These are phyloP conservation scores for Struthidea cinerea DNA, from an alignment of 2,113 vertebrate species.

Conservation along the genomic window DNA sequence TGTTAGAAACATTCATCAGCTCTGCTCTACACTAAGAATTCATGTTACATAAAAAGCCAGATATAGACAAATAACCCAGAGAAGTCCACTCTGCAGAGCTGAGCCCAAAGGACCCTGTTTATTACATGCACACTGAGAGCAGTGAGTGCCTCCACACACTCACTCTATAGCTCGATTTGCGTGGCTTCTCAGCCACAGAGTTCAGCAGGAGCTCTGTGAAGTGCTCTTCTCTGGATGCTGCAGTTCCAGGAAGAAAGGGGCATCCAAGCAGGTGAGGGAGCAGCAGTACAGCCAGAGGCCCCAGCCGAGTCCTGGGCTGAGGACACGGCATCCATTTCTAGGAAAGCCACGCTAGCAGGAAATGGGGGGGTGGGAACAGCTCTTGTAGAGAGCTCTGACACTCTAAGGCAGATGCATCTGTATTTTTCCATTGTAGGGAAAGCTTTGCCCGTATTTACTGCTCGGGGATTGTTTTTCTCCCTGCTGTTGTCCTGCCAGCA, in stretches of 20 bases:
- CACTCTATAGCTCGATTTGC: rapidly evolving
- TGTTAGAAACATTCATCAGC: not conserved
- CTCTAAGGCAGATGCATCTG: constrained; percentile 16
- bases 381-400: not conserved
- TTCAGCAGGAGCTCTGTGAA: not conserved
- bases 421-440: not conserved
- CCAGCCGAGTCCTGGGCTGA: not conserved
- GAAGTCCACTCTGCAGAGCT: not conserved
- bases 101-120: not conserved
- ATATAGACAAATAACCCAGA: not conserved
- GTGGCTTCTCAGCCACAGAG: not conserved
- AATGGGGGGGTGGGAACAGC: not conserved
- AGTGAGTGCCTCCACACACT: not conserved
- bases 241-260: not conserved
- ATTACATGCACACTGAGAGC: not conserved
- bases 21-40: not conserved
- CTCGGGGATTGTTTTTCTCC: constrained; percentile 46
- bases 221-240: not conserved
- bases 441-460: constrained; percentile 35
- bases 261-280: constrained; percentile 43
- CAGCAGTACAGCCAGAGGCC: not conserved
- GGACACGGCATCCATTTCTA: not conserved
- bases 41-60: not conserved
- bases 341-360: constrained; percentile 27
- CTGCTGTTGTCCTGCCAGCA: constrained; percentile 42